These are phyloP conservation scores for Torymus aiolomorphi DNA, from an alignment of 2,888 invertebrate genomes.

Conservation along the genomic window DNA sequence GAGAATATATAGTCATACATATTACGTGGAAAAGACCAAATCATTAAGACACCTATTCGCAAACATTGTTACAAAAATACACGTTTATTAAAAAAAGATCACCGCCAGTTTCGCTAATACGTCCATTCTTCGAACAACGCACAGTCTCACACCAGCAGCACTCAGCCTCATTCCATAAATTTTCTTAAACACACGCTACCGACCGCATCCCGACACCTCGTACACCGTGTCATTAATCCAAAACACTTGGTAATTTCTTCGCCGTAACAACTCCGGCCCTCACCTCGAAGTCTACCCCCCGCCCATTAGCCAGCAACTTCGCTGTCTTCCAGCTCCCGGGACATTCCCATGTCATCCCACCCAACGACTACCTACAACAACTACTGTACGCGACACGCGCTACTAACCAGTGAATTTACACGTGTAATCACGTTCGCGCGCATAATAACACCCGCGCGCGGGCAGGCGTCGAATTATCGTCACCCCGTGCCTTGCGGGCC, in stretches of 20 bases:
- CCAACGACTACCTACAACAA: no score
- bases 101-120: no score
- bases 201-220: not conserved
- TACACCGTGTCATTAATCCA: constrained; percentile 5
- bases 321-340: no score
- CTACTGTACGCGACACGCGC: no score
- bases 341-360: no score
- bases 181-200: not conserved
- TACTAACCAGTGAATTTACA: constrained; percentile 41
- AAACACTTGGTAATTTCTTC: constrained; percentile 30
- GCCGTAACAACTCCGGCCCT: not conserved
- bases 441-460: constrained; percentile 47
- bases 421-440: constrained; percentile 52
- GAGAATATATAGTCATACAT: no score
- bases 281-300: not conserved
- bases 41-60: no score
- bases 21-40: no score
- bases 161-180: constrained; percentile 2
- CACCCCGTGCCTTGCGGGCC: not conserved
- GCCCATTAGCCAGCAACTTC: constrained; percentile 4
- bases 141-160: not conserved
- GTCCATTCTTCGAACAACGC: no score
- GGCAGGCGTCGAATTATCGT: constrained; percentile 46
- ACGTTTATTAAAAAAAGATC: no score
- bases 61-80: no score